Conservation (phyloP, 2,113 vertebrate species). For the Atherinomorus stipes region DNA sequence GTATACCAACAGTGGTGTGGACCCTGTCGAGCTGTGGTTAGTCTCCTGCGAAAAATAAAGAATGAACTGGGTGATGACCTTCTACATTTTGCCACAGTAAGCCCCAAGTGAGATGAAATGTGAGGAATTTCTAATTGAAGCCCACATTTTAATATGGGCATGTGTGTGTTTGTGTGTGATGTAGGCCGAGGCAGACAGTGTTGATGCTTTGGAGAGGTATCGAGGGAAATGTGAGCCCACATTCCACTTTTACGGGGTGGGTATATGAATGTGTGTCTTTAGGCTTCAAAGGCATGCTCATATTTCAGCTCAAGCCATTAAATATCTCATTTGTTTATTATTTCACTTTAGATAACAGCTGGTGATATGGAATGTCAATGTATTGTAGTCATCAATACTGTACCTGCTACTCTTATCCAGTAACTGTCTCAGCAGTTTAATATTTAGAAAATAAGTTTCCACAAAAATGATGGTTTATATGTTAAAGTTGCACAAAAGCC, state of each 20-base stretch:
- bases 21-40: slow-evolving; percentile 90
- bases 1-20: slow-evolving; percentile 95
- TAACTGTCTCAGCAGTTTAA: background rate
- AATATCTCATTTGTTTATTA: too few relatives aligned
- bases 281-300: background rate
- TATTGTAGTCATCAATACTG: background rate
- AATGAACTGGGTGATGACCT: slow-evolving; percentile 87
- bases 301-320: background rate
- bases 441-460: background rate
- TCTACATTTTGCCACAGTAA: slow-evolving; percentile 93
- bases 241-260: slow-evolving; percentile 93
- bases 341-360: background rate
- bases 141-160: background rate
- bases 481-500: too few relatives aligned
- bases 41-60: slow-evolving; percentile 92
- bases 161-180: slow-evolving; percentile 43
- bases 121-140: background rate
- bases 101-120: slow-evolving; percentile 26
- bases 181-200: slow-evolving; percentile 91
- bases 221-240: slow-evolving; percentile 92
- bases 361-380: background rate
- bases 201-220: slow-evolving; percentile 89
- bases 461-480: background rate
- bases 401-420: background rate
- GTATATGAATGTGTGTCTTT: slow-evolving; percentile 56